Percentiles rank a stretch among this genome's conserved stretches.
phyloP scores from a whole-genome alignment of 1,140 invertebrate species.

The Drosophila kohkoa region DNA sequence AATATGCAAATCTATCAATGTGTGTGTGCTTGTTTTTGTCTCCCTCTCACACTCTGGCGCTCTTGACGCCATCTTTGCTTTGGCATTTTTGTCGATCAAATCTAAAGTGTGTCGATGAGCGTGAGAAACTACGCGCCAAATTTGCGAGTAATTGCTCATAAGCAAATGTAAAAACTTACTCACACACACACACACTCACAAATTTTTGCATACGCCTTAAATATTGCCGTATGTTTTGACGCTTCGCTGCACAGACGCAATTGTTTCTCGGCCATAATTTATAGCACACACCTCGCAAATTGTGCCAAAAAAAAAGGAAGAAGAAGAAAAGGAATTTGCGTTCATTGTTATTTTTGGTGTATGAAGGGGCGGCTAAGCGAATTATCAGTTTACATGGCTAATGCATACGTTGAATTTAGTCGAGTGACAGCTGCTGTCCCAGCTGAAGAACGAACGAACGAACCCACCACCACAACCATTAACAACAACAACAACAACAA shows the following conservation, averaged over 20 bases:
- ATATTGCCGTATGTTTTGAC: slow-evolving; percentile 18
- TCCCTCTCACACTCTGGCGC: slow-evolving; percentile 1
- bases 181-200: slow-evolving; percentile 7
- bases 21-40: neutral
- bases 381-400: slow-evolving; percentile 47
- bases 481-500: slow-evolving; percentile 14
- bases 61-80: slow-evolving; percentile 63
- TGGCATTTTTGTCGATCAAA: slow-evolving; percentile 54
- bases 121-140: slow-evolving; percentile 76
- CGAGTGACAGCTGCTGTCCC: slow-evolving; percentile 47
- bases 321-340: neutral
- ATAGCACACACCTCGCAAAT: slow-evolving; percentile 49
- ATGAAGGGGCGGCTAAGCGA: slow-evolving; percentile 9
- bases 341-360: slow-evolving; percentile 15
- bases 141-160: slow-evolving; percentile 76
- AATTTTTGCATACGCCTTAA: slow-evolving; percentile 8
- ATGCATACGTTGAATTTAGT: neutral
- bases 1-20: slow-evolving; percentile 24
- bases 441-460: slow-evolving; percentile 14
- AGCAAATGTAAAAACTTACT: slow-evolving; percentile 7
- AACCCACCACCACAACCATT: slow-evolving; percentile 44
- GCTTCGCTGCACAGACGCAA: slow-evolving; percentile 22
- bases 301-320: slow-evolving; percentile 25
- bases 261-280: slow-evolving; percentile 23
- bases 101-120: slow-evolving; percentile 44